Evolutionary conservation across 2,113 vertebrate genomes (phyloP), one percentile per base, ranked within the genome.

Genomic region (Theristicus caerulescens): DNA sequence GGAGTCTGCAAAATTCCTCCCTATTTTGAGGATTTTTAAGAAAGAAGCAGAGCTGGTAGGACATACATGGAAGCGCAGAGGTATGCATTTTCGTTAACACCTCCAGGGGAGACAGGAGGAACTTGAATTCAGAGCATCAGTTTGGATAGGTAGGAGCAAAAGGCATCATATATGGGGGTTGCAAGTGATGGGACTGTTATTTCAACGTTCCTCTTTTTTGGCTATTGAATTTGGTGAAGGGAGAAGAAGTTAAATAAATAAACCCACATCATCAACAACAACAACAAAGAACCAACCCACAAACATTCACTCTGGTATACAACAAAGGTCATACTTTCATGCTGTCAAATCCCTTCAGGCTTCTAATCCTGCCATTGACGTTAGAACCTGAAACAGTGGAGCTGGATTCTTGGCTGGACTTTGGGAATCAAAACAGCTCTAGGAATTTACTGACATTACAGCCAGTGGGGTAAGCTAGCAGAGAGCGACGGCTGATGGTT

Each of bases 11-110:
- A 58, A 57, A 65, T 55, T 69, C n/a, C 46, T 40, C n/a, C 25
- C 21, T 26, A 14, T 57, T 66, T 26, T 34, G 46, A n/a, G 13
- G 46, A 18, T 11, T 49, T 38, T 32, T 24, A 40, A 72, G 62
- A n/a, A 87, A 54, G 32, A 59, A 26, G 27, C 25, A 47, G 18
- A 70, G 64, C 22, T 73, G 8, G 13, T 0, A 51, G 19, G 16
- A 51, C 51, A 18, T 13, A 46, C 2, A 3, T 5, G 8, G 55
- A 51, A 86, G 40, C 0, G 0, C 26, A 66, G 42, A 57, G 10
- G 31, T 16, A 61, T 4, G 3, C 1, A 4, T 24, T 42, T 44
- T 31, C 14, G 4, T 34, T 77, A 76, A 61, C 40, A 62, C 4
- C 29, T 72, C 24, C 22, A 16, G 3, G 18, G 8, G 31, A 74